Evolutionary conservation across 2,888 invertebrate genomes (phyloP), one percentile per base, ranked within the genome.

Genomic region (Drosophila subquinaria): DNA sequence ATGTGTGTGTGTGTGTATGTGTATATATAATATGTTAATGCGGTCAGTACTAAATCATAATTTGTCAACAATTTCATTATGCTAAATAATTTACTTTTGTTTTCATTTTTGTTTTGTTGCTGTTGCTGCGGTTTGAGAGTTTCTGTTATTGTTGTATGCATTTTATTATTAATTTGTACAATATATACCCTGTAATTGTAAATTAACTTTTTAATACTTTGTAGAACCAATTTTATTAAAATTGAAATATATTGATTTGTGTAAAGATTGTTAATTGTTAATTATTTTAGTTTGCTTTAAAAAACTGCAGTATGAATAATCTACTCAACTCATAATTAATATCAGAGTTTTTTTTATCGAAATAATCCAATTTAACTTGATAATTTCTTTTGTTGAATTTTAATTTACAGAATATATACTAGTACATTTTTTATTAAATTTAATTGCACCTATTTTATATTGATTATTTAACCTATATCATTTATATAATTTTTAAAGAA

Each of bases 41-140:
- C 79, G 74, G 82, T 75, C 85, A 63, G 62, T 75, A 89, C 72
- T 90, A 89, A 90, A 86, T 90, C 86, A 86, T 90, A 90, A 90
- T 86, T 89, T 86, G 86, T 86, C 86, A 90, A 86, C 89, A 90
- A 79, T 89, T 83, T 81, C 71, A 83, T 81, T 87, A 76, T 78
- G 79, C 76, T 59, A 87, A 78, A 82, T 78, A 77, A 82, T 80
- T 86, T 81, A 66, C 55, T 61, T 75, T 78, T 82, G 59, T 79
- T 68, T 38, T 43, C 61, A 40, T 33, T 10, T 5, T 15, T 50
- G 2, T 50, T 35, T 43, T 69, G 35, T 59, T 65, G 51, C 50
- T 62, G 36, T 68, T 66, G 67, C 68, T 70, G 70, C 62, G 61
- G 63, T 57, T 66, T 66, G 50, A 43, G 15, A 35, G 27, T 64